Evolutionary conservation across 2,888 invertebrate genomes (phyloP), one percentile per base, ranked within the genome.

Genomic region (Melanostoma scalare): DNA sequence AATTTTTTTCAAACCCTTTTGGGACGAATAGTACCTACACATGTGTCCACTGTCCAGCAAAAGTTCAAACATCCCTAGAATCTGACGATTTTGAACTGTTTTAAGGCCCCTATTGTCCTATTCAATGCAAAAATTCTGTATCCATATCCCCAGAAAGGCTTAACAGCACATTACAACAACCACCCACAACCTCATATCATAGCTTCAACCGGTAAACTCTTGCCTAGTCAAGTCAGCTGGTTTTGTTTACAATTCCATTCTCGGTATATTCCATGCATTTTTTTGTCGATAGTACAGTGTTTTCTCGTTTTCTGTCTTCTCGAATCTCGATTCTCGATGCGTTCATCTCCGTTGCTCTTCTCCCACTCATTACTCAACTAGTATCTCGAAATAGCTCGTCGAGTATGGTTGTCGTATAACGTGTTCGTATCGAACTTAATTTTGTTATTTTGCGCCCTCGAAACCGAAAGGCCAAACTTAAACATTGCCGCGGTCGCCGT

Each of bases 221-320:
- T 20, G 20, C 1, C 20, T 3, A 8, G 10, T 46, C 10, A 48
- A 8, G 50, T 38, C 77, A 77, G 56, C 71, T 71, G 56, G n/a
- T 6, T 20, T 71, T 77, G 71, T 76, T 68, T 76, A 76, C 76
- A 69, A 36, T 71, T 71, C 44, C 58, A 40, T 44, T 78, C 33
- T 65, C 77, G 52, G 20, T 42, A 2, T 33, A 72, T 60, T 65
- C 58, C 69, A 42, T 6, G 3, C 30, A 31, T 20, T 10, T 36
- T 48, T 5, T 9, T 30, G 69, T 77, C 61, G 76, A 71, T 44
- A 65, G 44, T 30, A 20, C 8, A 78, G 72, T 31, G 2, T 9
- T 2, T 6, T 38, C 1, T 33, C 10, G 6, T 44, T 52, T 58
- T 5, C 9, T 35, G 46, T 8, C 36, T 38, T 38, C 38, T 3